Evolutionary conservation across 2,888 invertebrate species (phyloP).

Genomic region (Limnephilus auricula): DNA sequence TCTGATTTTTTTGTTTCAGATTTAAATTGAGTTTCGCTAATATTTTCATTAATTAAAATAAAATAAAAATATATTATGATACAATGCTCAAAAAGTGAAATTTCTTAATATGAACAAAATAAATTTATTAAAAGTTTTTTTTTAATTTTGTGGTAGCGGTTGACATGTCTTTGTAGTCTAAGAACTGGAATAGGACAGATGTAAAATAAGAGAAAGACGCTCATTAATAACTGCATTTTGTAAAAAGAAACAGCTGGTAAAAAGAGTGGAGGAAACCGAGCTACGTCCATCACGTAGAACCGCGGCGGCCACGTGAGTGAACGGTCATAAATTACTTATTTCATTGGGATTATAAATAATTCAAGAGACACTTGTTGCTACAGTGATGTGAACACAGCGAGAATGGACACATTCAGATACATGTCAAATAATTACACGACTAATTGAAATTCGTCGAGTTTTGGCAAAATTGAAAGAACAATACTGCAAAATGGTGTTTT

Average conservation of each 20-base stretch:
- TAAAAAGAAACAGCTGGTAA: neutral
- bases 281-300: neutral
- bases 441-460: no score
- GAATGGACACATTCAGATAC: neutral
- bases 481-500: no score
- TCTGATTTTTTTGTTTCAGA: no score
- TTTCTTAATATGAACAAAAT: neutral
- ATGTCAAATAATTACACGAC: no score
- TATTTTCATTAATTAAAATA: no score
- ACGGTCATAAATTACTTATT: conserved; percentile 19
- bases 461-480: no score
- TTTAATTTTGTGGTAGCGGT: neutral
- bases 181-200: neutral
- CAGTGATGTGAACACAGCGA: neutral
- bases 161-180: neutral
- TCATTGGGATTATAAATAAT: conserved; percentile 21
- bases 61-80: neutral
- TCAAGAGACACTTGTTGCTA: neutral
- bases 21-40: no score
- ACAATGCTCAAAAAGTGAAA: neutral
- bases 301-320: conserved; percentile 26
- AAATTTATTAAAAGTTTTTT: neutral
- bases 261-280: neutral
- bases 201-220: neutral
- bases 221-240: neutral